A percentile compares a stretch with the other conserved stretches of the same genome.
Evolutionary conservation across 1,140 invertebrate species (phyloP).

Genomic region (Holotrichia oblita): DNA sequence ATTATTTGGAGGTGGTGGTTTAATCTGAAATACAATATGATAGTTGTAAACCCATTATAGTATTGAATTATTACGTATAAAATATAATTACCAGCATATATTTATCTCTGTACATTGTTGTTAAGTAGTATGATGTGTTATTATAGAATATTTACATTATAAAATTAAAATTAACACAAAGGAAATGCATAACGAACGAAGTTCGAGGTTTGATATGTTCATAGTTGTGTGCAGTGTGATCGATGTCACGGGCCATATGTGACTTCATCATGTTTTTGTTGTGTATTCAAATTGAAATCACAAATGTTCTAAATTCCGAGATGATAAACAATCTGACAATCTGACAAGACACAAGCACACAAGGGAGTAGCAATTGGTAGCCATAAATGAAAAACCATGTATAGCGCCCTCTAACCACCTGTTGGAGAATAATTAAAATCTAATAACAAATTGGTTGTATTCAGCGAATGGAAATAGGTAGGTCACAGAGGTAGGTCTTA

Average conservation of each 20-base stretch:
- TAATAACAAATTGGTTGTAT: no score
- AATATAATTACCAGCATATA: conserved; percentile 19
- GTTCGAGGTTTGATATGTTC: neutral
- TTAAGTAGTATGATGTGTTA: neutral
- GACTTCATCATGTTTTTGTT: neutral
- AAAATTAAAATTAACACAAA: neutral
- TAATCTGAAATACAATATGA: conserved; percentile 37
- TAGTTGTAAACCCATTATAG: neutral
- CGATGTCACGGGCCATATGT: neutral
- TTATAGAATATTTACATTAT: neutral
- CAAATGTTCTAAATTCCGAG: neutral
- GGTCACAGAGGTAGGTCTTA: no score
- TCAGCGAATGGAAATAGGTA: no score
- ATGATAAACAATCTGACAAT: no score
- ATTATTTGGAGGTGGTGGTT: conserved; percentile 49
- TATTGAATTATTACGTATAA: no score
- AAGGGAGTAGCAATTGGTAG: no score
- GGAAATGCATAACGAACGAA: neutral
- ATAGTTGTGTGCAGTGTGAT: neutral
- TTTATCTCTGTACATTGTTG: conserved; percentile 9
- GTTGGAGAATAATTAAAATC: no score
- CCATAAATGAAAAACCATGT: no score
- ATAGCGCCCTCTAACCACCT: no score
- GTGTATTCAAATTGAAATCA: neutral
- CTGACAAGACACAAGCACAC: no score